phyloP scores from a whole-genome alignment of 2,113 vertebrate genomes.

The Calidris pygmaea region DNA sequence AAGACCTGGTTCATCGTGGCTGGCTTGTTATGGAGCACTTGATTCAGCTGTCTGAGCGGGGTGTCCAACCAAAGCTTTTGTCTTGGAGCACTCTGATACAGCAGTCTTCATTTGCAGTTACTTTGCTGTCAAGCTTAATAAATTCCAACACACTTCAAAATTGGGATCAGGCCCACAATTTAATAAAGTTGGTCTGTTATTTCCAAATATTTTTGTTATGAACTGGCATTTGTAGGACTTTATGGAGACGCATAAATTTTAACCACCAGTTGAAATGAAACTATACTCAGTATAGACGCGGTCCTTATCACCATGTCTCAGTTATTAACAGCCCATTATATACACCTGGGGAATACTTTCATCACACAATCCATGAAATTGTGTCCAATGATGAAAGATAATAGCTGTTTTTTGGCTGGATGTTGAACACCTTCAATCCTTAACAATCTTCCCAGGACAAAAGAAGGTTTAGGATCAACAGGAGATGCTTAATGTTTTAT shows the following conservation, averaged over 20 bases:
- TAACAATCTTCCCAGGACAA: not conserved
- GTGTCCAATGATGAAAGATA: not conserved
- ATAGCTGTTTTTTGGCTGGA: not conserved
- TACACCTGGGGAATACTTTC: not conserved
- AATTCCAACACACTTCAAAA: not conserved
- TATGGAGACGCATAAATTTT: not conserved
- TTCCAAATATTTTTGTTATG: not conserved
- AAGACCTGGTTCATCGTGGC: not conserved
- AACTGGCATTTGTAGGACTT: not conserved
- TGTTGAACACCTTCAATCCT: not conserved
- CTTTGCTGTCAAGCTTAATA: not conserved
- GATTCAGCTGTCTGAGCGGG: not conserved
- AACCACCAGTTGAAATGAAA: not conserved
- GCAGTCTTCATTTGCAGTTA: not conserved
- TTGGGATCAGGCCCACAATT: not conserved
- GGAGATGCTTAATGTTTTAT: not conserved
- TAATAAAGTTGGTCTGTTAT: not conserved
- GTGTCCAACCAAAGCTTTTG: not conserved
- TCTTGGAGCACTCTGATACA: not conserved
- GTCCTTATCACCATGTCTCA: rapidly evolving
- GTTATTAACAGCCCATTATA: not conserved
- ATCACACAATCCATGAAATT: not conserved
- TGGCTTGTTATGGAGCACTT: not conserved
- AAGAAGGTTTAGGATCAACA: not conserved
- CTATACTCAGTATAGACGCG: not conserved